Evolutionary conservation across 2,797 vertebrate genomes (phyloP), one percentile per base, ranked within the genome.

Genomic region (Glossophaga mutica): DNA sequence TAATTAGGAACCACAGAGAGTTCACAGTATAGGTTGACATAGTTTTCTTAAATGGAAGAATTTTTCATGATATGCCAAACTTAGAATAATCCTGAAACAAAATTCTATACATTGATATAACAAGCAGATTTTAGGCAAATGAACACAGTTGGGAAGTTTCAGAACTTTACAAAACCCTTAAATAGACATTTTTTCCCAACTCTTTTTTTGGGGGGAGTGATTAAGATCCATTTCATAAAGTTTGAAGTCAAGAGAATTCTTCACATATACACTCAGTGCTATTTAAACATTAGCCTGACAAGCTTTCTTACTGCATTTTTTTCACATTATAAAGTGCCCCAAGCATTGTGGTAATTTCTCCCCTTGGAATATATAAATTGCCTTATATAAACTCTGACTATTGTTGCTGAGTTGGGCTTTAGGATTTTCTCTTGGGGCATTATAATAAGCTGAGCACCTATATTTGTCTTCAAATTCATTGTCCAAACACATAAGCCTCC

Each of bases 401-500:
- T 87, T 85, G 74, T 89, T 96, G 78, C 78, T 91, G 82, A 90
- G 68, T 83, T 95, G 32, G 24, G 48, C 34, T 96, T 94, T 89
- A 82, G 68, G 21, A 86, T 94, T 94, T 96, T 88, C 82, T 96
- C 95, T 96, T 87, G 42, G 83, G 91, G 16, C 42, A 79, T 96
- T 94, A 77, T 84, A 94, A 83, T 95, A 89, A 96, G 44, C 32
- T 74, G 88, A 70, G 37, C n/a, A 68, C 62, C 46, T 62, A 81
- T 42, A 97, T 85, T 74, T 95, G 48, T 74, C 59, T 96, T 92
- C 95, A 94, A 96, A 96, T 94, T 94, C 87, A 94, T 83, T 88
- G 62, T 96, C 67, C 34, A 84, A 77, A 22, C 73, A 79, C 15
- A 78, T 76, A 95, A 73, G 12, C 32, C 29, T 95, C 74, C 83